A percentile compares a stretch with the other conserved stretches of the same genome.
Evolutionary conservation across 2,888 invertebrate genomes (phyloP).

Genomic region (Drosophila subquinaria): DNA sequence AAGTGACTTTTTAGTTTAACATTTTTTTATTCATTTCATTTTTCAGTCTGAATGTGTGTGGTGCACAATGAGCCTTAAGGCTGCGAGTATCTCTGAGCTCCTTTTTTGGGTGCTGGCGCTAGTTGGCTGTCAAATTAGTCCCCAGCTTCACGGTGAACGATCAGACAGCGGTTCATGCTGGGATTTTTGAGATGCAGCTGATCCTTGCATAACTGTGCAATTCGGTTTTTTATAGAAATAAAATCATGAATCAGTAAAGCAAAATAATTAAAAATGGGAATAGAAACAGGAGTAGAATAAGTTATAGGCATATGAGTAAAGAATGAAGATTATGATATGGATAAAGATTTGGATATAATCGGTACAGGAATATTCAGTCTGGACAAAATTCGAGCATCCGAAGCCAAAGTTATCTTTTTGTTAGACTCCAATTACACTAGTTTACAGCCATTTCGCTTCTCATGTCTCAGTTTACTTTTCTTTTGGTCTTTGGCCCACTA

Average conservation of each 20-base stretch:
- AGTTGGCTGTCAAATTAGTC: slow-evolving; percentile 81
- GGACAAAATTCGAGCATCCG: too few species aligned
- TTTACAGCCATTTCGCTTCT: too few species aligned
- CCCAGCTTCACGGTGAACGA: slow-evolving; percentile 67
- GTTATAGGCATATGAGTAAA: neutral
- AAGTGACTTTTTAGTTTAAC: slow-evolving; percentile 48
- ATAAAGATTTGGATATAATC: too few species aligned
- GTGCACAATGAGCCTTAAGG: slow-evolving; percentile 23
- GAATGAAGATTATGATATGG: neutral
- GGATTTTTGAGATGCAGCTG: slow-evolving; percentile 1
- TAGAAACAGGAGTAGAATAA: neutral
- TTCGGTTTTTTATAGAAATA: too few species aligned
- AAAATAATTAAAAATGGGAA: too few species aligned
- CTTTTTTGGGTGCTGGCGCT: slow-evolving; percentile 60
- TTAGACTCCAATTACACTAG: too few species aligned
- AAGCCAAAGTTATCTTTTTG: too few species aligned
- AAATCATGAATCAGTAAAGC: too few species aligned
- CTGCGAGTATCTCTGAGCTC: slow-evolving; percentile 10
- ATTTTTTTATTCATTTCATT: slow-evolving; percentile 26
- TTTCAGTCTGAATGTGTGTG: slow-evolving; percentile 27
- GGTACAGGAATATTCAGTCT: too few species aligned
- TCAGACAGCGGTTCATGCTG: slow-evolving; percentile 43
- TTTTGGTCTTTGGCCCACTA: too few species aligned
- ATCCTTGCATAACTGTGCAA: neutral
- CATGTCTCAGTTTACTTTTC: too few species aligned